Evolutionary conservation across 2,113 vertebrate genomes (phyloP), one percentile per base, ranked within the genome.

Genomic region (Gorsachius goisagi): DNA sequence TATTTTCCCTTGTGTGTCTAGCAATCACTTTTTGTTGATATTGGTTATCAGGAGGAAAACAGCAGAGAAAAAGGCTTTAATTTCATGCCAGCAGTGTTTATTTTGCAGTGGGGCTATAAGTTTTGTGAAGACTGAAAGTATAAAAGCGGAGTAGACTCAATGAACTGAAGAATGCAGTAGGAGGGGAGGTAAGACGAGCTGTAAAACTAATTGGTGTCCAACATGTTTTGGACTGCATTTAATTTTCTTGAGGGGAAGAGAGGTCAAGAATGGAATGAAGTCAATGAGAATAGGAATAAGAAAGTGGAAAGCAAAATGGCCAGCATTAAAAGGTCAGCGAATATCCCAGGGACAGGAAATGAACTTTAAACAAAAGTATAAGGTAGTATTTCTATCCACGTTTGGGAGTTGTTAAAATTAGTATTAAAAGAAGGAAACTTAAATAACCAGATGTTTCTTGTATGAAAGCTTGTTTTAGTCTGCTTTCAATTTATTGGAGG

Each of bases 251-350:
- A 93, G 97, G 98, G 97, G 96, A 97, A 96, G 95, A 98, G 98
- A 98, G 98, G 98, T 98, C 98, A 98, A 95, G 85, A 98, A 94
- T 98, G 98, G 98, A 98, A 98, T 98, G 98, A 98, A 98, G 96
- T 97, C 97, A 97, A 97, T 98, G 96, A 97, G 97, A 96, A 97
- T 53, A 94, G 84, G 95, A 97, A 98, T 97, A 97, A 96, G 97
- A 98, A 98, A 97, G 80, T 92, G 91, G 91, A 97, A 97, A 97
- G 91, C 89, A 97, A 98, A 98, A 97, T 96, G 96, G 95, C 85
- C 96, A 97, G 97, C 91, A 93, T 81, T 84, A 95, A 98, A 98
- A 98, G 97, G 97, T 98, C 98, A 97, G 89, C 9, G 45, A 98
- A 96, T 97, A 96, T 98, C 97, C 97, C 91, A 98, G 96, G 98